Conservation (phyloP, 35 echinoderm and acorn worm species). For the Apostichopus parvimensis region DNA sequence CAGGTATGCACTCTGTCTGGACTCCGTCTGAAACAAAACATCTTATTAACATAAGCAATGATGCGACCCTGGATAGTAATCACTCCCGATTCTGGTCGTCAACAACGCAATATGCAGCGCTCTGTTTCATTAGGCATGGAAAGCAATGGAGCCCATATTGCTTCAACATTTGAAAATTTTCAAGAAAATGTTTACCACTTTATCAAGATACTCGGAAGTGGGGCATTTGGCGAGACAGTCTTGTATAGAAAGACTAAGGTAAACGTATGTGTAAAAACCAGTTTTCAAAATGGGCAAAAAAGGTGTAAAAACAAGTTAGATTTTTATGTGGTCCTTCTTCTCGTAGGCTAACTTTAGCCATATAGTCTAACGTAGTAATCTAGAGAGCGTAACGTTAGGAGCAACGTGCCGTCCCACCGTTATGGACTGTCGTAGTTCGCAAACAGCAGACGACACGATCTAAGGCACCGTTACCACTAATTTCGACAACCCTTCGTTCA, state of each 20-base stretch:
- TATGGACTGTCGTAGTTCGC: too few relatives aligned
- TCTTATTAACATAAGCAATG: neutral
- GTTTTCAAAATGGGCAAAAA: neutral
- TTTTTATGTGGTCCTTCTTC: too few relatives aligned
- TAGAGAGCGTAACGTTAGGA: too few relatives aligned
- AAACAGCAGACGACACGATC: neutral
- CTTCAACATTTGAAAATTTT: neutral
- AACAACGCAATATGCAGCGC: slow-evolving; percentile 9
- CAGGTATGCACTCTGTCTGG: neutral
- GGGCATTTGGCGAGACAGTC: slow-evolving; percentile 34
- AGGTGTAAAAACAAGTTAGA: too few relatives aligned
- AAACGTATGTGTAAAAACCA: neutral
- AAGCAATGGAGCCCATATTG: slow-evolving; percentile 4
- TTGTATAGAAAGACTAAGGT: slow-evolving; percentile 31
- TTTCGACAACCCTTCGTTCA: neutral
- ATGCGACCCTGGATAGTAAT: slow-evolving; percentile 31
- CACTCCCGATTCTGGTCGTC: neutral
- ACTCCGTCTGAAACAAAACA: neutral
- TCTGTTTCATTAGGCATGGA: slow-evolving; percentile 4
- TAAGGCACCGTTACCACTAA: neutral
- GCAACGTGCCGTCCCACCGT: too few relatives aligned
- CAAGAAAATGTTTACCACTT: slow-evolving; percentile 17
- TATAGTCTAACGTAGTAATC: too few relatives aligned
- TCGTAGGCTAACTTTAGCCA: too few relatives aligned
- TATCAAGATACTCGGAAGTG: slow-evolving; percentile 35